phyloP scores from a whole-genome alignment of 2,888 invertebrate species.

The Apodemia zela region DNA sequence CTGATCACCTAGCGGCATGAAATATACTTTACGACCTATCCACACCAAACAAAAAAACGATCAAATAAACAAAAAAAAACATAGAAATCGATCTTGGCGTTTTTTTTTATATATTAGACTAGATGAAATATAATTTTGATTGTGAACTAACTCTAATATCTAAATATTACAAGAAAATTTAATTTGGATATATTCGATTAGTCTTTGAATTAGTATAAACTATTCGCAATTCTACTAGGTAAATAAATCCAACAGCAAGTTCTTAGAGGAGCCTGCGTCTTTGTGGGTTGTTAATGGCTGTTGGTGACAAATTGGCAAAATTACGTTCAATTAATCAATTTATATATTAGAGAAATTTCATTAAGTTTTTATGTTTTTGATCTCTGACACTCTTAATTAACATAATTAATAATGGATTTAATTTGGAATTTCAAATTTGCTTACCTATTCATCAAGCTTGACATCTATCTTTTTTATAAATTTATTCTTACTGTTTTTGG shows the following conservation, averaged over 20 bases:
- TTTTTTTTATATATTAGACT: no score
- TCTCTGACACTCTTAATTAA: background rate
- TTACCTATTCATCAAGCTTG: background rate
- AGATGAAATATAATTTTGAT: no score
- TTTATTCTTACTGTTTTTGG: no score
- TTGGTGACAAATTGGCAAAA: conserved; percentile 8
- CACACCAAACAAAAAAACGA: no score
- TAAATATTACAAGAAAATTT: no score
- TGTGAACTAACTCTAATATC: no score
- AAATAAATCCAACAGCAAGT: background rate
- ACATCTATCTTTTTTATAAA: background rate
- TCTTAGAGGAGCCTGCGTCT: background rate
- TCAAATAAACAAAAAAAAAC: no score
- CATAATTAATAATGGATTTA: background rate
- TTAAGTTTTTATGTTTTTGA: background rate
- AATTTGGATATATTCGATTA: background rate
- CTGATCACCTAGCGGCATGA: no score
- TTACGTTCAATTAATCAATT: background rate
- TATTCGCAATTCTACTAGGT: background rate
- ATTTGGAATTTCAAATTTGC: background rate
- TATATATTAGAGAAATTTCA: background rate
- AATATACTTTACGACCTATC: no score
- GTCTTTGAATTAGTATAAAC: no score
- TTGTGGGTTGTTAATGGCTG: background rate
- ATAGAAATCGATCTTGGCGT: no score